A percentile compares a stretch with the other conserved stretches of the same genome.
phyloP scores from a whole-genome alignment of 2,113 vertebrate genomes.

The Leptodactylus fuscus region DNA sequence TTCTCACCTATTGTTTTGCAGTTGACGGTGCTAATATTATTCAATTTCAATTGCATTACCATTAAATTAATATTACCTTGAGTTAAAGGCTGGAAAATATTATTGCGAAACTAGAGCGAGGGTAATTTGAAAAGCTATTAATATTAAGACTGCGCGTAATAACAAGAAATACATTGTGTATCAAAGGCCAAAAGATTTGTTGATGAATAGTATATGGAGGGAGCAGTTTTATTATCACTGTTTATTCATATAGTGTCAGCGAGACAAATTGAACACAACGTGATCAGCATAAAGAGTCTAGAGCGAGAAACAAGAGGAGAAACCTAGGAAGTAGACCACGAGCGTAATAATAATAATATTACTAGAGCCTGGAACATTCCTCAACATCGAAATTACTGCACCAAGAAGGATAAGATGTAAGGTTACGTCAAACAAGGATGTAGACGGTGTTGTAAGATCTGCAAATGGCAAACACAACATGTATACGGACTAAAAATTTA shows the following conservation, averaged over 20 bases:
- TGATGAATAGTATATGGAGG: conserved; percentile 12
- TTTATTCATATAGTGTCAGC: not conserved
- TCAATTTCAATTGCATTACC: not conserved
- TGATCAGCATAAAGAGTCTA: not conserved
- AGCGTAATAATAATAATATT: too few relatives aligned
- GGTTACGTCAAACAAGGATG: too few relatives aligned
- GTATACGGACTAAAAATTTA: too few relatives aligned
- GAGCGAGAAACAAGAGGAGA: too few relatives aligned
- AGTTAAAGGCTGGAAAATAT: not conserved
- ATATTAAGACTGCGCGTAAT: not conserved
- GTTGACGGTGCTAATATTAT: not conserved
- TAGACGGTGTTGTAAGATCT: too few relatives aligned
- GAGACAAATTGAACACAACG: not conserved
- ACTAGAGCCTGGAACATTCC: too few relatives aligned
- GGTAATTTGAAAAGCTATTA: conserved; percentile 20
- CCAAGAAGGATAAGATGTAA: too few relatives aligned
- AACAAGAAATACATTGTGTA: not conserved
- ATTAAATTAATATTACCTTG: conserved; percentile 12
- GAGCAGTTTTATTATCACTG: conserved; percentile 2
- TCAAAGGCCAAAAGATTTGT: conserved; percentile 2
- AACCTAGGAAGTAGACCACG: too few relatives aligned
- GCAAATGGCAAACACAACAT: too few relatives aligned
- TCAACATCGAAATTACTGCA: too few relatives aligned
- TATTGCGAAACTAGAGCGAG: not conserved
- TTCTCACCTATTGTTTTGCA: not conserved